These are phyloP conservation scores for Lepetodrilus schrolli DNA, from an alignment of 2,888 invertebrate species.

Conservation along the genomic window DNA sequence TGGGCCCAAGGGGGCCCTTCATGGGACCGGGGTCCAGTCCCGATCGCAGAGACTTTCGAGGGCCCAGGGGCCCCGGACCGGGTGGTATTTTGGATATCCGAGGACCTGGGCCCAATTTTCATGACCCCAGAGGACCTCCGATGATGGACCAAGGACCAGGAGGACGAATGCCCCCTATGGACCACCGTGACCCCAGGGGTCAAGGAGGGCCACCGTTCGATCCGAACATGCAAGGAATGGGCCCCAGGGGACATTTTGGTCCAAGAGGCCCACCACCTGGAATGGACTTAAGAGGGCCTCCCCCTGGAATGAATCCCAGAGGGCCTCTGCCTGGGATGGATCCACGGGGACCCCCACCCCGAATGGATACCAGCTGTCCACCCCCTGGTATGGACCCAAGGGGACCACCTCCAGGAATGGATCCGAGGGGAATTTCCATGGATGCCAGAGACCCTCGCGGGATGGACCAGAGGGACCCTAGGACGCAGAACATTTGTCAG, in stretches of 20 bases:
- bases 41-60: background rate
- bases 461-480: background rate
- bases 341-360: background rate
- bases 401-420: slow-evolving; percentile 5
- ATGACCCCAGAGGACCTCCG: background rate
- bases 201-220: slow-evolving; percentile 25
- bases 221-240: background rate
- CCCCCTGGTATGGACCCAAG: slow-evolving; percentile 30
- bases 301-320: slow-evolving; percentile 2
- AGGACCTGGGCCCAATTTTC: slow-evolving; percentile 28
- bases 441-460: slow-evolving; percentile 22
- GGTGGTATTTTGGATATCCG: background rate
- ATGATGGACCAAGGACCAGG: background rate
- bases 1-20: background rate
- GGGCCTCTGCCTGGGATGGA: background rate
- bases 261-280: background rate
- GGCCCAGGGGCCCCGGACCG: slow-evolving; percentile 39
- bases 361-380: slow-evolving; percentile 6
- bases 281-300: background rate
- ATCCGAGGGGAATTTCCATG: slow-evolving; percentile 27
- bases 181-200: slow-evolving; percentile 33
- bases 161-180: slow-evolving; percentile 36
- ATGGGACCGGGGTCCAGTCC: background rate
- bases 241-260: background rate
- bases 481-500: background rate